Conservation (phyloP, 2,113 vertebrate genomes). For the Nesogale talazaci region DNA sequence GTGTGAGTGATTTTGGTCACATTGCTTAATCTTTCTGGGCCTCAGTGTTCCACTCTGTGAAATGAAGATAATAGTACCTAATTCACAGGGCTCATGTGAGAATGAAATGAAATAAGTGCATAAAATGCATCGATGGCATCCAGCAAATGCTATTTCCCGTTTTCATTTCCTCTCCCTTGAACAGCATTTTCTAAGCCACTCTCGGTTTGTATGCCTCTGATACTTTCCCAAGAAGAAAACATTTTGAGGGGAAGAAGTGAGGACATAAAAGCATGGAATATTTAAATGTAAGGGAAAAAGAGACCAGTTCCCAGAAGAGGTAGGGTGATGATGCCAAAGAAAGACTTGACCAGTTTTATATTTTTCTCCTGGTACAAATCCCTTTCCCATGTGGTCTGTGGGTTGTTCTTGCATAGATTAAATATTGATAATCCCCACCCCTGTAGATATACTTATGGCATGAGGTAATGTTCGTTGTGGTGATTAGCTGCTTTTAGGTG, state of each 20-base stretch:
- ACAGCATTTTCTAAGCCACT: constrained; percentile 33
- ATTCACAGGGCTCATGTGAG: background rate
- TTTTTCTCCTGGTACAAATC: background rate
- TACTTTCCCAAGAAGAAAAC: background rate
- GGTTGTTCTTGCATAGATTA: background rate
- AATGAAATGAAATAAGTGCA: background rate
- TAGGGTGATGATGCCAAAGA: background rate
- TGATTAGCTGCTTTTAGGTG: too few relatives aligned
- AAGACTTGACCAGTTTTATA: background rate
- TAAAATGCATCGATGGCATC: background rate
- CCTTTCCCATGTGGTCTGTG: background rate
- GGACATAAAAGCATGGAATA: background rate
- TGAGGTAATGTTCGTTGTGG: background rate
- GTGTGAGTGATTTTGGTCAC: background rate
- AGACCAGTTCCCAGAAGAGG: background rate
- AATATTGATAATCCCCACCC: background rate
- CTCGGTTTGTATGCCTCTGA: background rate
- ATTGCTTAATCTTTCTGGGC: background rate
- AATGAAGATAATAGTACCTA: background rate
- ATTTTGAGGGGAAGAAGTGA: constrained; percentile 21
- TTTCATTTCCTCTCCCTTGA: background rate
- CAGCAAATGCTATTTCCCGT: constrained; percentile 14
- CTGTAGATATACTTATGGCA: background rate
- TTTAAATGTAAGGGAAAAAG: background rate
- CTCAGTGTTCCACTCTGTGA: constrained; percentile 11